phyloP scores from a whole-genome alignment of 2,888 invertebrate genomes.

The Gibbula magus region DNA sequence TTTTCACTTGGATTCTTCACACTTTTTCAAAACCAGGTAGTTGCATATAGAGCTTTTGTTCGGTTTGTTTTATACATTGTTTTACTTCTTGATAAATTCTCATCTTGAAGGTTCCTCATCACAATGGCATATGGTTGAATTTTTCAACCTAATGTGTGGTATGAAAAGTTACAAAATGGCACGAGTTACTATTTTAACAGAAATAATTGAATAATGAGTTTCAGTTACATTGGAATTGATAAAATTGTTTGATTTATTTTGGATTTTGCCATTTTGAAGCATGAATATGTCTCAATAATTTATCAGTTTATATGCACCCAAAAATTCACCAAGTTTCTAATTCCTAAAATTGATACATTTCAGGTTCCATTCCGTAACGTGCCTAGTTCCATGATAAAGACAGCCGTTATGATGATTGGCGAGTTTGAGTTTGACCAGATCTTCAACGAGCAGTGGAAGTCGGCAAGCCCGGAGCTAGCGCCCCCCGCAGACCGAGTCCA shows the following conservation, averaged over 20 bases:
- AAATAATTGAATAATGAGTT: no score
- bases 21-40: conserved; percentile 70
- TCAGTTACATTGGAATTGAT: no score
- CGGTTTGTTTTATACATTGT: not conserved
- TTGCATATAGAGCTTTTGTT: not conserved
- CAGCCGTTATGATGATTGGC: conserved; percentile 75
- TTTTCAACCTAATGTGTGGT: no score
- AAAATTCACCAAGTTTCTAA: no score
- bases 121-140: no score
- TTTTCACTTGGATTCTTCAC: conserved; percentile 73
- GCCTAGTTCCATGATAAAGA: conserved; percentile 68
- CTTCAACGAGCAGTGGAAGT: conserved; percentile 45
- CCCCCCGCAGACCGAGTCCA: conserved; percentile 35
- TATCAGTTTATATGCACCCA: no score
- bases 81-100: not conserved
- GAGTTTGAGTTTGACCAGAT: conserved; percentile 72
- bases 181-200: no score
- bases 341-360: conserved; percentile 22
- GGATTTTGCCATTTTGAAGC: no score
- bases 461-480: not conserved
- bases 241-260: no score
- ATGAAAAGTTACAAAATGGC: no score
- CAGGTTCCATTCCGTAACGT: conserved; percentile 66
- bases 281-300: no score
- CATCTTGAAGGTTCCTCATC: not conserved